These are phyloP conservation scores for Glaucopsyche alexis DNA, from an alignment of 2,888 invertebrate genomes.

Conservation along the genomic window DNA sequence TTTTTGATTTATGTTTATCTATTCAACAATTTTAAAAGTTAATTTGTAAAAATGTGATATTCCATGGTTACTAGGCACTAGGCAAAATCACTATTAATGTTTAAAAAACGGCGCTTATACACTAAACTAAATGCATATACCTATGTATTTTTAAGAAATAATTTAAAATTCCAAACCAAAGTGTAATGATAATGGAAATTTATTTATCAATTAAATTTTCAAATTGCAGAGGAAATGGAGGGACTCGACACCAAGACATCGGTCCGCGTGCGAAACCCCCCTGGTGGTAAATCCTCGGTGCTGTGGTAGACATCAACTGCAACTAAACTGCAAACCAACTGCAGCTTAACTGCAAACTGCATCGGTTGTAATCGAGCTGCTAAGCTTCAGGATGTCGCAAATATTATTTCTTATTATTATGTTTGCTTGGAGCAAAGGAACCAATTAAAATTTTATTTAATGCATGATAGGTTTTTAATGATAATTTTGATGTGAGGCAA, in stretches of 20 bases:
- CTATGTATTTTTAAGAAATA: no score
- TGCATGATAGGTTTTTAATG: background rate
- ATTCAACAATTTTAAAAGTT: no score
- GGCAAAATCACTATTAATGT: no score
- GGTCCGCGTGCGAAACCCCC: conserved; percentile 93
- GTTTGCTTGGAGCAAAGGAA: background rate
- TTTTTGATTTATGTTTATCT: no score
- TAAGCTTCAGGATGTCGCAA: background rate
- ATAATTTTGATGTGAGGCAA: background rate
- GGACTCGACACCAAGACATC: conserved; percentile 87
- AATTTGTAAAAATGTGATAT: no score
- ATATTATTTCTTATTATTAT: background rate
- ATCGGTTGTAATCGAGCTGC: no score
- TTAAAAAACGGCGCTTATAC: no score
- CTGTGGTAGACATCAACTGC: conserved; percentile 83
- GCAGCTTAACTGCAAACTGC: background rate
- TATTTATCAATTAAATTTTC: conserved; percentile 33
- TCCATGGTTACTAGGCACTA: no score
- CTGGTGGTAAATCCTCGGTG: conserved; percentile 92
- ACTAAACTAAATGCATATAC: background rate
- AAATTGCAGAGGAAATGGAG: conserved; percentile 86
- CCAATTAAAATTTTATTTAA: background rate
- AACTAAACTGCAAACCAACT: background rate
- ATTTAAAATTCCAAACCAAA: no score
- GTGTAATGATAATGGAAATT: background rate